phyloP scores from a whole-genome alignment of 2,888 invertebrate species.

The Horisme vitalbata region DNA sequence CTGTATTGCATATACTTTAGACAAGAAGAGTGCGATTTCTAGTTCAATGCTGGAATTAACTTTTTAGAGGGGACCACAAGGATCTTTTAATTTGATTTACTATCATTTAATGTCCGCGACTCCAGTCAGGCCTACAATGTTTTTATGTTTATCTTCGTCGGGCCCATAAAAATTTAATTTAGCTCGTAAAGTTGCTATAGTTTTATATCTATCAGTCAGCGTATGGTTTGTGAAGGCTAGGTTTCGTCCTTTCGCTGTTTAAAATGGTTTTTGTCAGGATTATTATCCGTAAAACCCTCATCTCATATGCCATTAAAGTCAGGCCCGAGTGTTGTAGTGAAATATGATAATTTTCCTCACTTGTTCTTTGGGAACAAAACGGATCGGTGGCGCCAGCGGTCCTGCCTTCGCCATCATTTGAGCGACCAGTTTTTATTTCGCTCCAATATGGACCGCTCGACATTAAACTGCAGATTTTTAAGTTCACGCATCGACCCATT shows the following conservation, averaged over 20 bases:
- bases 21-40: no score
- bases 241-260: constrained; percentile 41
- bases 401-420: constrained; percentile 55
- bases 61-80: no score
- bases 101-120: no score
- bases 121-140: constrained; percentile 2
- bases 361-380: constrained; percentile 50
- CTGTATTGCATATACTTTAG: no score
- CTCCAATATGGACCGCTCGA: constrained; percentile 52
- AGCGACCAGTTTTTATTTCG: constrained; percentile 68
- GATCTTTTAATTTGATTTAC: no score
- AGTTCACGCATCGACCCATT: constrained; percentile 46
- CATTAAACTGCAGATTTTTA: constrained; percentile 63
- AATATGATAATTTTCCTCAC: constrained; percentile 69
- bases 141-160: constrained; percentile 14
- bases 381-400: constrained; percentile 67
- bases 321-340: constrained; percentile 62
- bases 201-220: constrained; percentile 42
- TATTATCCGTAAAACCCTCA: constrained; percentile 32
- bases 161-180: constrained; percentile 29
- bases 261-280: constrained; percentile 44
- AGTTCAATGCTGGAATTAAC: no score
- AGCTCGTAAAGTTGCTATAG: constrained; percentile 40
- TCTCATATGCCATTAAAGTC: constrained; percentile 59
- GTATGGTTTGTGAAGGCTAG: constrained; percentile 30